Base-by-base conservation (phyloP, 2,113 vertebrate species). In the Bujurquina vittata region DNA sequence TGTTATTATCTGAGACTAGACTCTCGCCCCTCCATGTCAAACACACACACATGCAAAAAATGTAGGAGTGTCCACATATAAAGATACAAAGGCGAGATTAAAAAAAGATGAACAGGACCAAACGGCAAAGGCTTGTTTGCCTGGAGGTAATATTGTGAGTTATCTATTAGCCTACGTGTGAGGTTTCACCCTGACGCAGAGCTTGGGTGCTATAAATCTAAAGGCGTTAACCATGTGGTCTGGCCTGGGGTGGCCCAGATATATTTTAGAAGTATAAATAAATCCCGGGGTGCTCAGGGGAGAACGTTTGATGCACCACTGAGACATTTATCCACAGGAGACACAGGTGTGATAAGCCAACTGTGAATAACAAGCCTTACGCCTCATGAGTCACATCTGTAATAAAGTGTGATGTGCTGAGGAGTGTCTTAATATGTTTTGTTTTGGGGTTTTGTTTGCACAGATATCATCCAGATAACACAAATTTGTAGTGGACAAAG, bases 1-100 rank as follows among this genome's bases (percentile, higher is more conserved):
- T 92, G 93, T 89, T 93, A 96, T 97, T 96, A 96, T 94, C 96
- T 91, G 93, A 79, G 87, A 62, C 59, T 52, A 55, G 85, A 75
- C 81, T 79, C 84, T 76, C 75, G 75, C 79, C 49, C 69, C 3
- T 57, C 29, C 2, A 69, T 75, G 84, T 83, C 40, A 55, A 23
- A 63, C 33, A 31, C 55, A 74, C 46, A 54, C 56, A 81, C 46
- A 54, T 54, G 43, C 67, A 72, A 46, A 33, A 73, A 72, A 79
- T 29, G 23, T 49, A 72, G 67, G 31, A 31, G 65, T 3, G n/a
- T 61, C 60, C 3, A 37, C 84, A 72, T n/a, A 33, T 74, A 29
- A 61, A 69, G 18, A 61, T 46, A 29, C 7, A 22, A 17, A 80
- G 61, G 23, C 3, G 3, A 69, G 65, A 69, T 69, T 10, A 63